Percentiles rank a stretch among this genome's conserved stretches.
Conservation (phyloP, 2,797 vertebrate genomes). For the Acanthiza pusilla region DNA sequence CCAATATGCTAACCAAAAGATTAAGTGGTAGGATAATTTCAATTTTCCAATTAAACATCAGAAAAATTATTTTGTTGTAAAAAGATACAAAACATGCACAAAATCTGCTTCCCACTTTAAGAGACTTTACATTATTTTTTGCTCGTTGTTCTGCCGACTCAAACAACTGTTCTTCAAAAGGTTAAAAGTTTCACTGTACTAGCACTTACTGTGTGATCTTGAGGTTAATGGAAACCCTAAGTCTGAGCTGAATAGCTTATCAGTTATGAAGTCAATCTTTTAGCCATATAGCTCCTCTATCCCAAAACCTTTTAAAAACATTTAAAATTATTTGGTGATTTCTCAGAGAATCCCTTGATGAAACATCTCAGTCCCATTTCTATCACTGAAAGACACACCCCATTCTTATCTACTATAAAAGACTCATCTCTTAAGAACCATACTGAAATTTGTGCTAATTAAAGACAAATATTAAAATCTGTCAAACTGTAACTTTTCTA, state of each 20-base stretch:
- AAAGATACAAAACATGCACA: neutral
- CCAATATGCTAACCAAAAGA: neutral
- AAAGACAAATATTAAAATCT: neutral
- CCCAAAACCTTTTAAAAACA: neutral
- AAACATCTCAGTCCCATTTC: neutral
- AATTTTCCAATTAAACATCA: neutral
- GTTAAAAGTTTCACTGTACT: neutral
- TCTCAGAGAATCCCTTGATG: neutral
- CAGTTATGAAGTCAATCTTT: neutral
- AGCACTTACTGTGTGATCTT: neutral
- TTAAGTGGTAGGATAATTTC: neutral
- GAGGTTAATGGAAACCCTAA: neutral
- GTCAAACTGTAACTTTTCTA: neutral
- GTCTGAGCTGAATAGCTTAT: neutral
- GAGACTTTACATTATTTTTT: neutral
- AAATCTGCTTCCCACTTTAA: rapidly evolving
- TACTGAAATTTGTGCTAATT: neutral
- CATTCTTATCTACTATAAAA: neutral
- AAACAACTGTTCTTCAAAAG: neutral
- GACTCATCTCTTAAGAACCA: neutral
- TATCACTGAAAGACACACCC: neutral
- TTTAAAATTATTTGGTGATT: neutral
- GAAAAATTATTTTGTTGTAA: neutral
- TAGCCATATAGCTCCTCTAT: neutral
- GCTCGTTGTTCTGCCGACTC: neutral